Conservation (phyloP, 2,113 vertebrate genomes). For the Turnix velox region DNA sequence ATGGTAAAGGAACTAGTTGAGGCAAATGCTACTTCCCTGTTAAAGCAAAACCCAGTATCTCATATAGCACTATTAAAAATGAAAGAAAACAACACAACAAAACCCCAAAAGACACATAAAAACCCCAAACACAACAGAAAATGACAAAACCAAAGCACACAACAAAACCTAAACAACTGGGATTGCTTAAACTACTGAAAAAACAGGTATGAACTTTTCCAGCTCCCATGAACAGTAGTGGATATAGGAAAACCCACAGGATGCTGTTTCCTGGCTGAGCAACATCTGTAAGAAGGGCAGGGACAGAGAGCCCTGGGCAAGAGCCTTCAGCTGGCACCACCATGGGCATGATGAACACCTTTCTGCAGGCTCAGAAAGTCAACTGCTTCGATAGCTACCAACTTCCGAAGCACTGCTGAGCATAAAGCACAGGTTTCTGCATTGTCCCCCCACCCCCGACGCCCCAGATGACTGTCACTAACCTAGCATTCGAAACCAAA, state of each 20-base stretch:
- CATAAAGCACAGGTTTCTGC: neutral
- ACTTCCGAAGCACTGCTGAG: neutral
- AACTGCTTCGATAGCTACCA: neutral
- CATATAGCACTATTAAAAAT: neutral
- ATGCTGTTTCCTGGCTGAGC: neutral
- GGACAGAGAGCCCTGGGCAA: neutral
- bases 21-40: neutral
- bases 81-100: neutral
- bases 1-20: neutral
- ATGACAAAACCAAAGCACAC: neutral
- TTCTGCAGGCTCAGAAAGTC: neutral
- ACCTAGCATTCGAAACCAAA: neutral
- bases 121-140: neutral
- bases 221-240: neutral
- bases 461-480: neutral
- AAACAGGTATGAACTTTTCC: neutral
- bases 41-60: neutral
- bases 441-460: fast-evolving
- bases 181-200: neutral
- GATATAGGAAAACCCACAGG: neutral
- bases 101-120: neutral
- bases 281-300: constrained; percentile 11
- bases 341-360: neutral
- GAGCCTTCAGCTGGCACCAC: neutral
- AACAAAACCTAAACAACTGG: neutral